Percentiles rank a stretch among this genome's conserved stretches.
phyloP scores from a whole-genome alignment of 1,140 invertebrate genomes.

The Cydia pomonella region DNA sequence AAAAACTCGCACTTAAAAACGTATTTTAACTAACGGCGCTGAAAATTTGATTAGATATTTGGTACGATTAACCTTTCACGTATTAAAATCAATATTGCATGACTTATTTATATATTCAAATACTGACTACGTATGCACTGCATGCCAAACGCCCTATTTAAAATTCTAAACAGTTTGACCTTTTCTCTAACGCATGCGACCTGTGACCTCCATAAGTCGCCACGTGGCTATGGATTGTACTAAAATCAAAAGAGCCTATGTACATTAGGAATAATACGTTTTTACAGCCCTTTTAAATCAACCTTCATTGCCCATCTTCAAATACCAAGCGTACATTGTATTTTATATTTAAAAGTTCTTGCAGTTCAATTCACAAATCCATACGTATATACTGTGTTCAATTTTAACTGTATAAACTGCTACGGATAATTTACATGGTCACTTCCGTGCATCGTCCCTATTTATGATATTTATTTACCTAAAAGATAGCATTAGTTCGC shows the following conservation, averaged over 20 bases:
- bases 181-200: constrained; percentile 31
- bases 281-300: not conserved
- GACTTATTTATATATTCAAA: constrained; percentile 19
- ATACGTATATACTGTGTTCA: not conserved
- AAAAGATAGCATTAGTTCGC: not conserved
- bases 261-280: not conserved
- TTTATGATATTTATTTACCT: not conserved
- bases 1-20: too few species aligned
- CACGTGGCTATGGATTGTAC: not conserved
- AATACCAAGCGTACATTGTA: not conserved
- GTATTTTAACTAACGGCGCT: too few species aligned
- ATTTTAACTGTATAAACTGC: not conserved
- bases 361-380: not conserved
- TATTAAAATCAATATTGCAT: not conserved
- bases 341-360: not conserved
- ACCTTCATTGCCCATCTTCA: not conserved
- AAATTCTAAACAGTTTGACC: constrained; percentile 28
- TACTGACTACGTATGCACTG: not conserved
- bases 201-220: constrained; percentile 21
- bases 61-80: not conserved
- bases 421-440: not conserved
- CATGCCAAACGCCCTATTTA: constrained; percentile 8
- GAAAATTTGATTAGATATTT: too few species aligned
- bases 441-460: not conserved
- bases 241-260: not conserved